Evolutionary conservation across 1,140 invertebrate genomes (phyloP).

Genomic region (Wiebesia pumilae): DNA sequence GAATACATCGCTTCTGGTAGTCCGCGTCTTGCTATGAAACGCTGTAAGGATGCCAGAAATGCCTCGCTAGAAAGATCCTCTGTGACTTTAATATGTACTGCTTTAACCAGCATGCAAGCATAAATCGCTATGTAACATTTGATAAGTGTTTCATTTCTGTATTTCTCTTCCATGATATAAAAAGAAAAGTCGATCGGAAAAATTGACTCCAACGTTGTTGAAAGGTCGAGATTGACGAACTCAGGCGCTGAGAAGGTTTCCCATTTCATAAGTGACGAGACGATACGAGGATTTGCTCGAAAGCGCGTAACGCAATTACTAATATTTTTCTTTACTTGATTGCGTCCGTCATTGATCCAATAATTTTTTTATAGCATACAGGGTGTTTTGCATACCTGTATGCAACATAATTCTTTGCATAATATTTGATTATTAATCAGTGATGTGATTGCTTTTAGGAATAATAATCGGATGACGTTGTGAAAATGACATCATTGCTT

Average conservation of each 20-base stretch:
- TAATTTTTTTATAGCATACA: constrained; percentile 1
- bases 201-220: constrained; percentile 1
- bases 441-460: not conserved
- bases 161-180: too few species aligned
- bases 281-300: not conserved
- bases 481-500: not conserved
- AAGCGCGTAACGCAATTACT: not conserved
- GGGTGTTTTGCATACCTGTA: constrained; percentile 6
- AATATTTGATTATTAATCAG: not conserved
- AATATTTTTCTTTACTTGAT: not conserved
- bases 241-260: not conserved
- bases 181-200: not conserved
- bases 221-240: not conserved
- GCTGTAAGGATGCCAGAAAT: not conserved
- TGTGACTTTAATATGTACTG: not conserved
- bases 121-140: not conserved
- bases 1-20: not conserved
- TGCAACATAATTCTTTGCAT: not conserved
- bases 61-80: not conserved
- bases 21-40: not conserved
- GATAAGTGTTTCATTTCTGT: not conserved
- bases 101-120: not conserved
- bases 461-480: not conserved
- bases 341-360: not conserved
- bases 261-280: not conserved